Percentiles rank a stretch among this genome's conserved stretches.
phyloP scores from a whole-genome alignment of 1,140 invertebrate species.

The Andricus grossulariae region DNA sequence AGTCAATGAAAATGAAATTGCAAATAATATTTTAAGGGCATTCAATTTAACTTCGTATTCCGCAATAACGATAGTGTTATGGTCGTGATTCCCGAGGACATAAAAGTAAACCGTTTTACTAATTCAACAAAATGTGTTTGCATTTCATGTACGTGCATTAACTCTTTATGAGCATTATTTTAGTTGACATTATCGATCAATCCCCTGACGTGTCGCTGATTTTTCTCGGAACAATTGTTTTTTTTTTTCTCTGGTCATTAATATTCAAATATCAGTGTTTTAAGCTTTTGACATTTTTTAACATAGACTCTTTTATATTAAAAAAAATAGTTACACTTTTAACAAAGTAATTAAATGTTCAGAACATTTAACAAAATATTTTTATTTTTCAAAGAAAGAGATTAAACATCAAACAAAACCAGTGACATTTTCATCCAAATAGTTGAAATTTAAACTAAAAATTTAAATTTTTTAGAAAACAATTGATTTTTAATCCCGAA shows the following conservation, averaged over 20 bases:
- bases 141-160: slow-evolving; percentile 4
- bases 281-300: too few species aligned
- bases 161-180: slow-evolving; percentile 2
- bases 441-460: too few species aligned
- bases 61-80: background rate
- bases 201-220: background rate
- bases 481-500: too few species aligned
- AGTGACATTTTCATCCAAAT: too few species aligned
- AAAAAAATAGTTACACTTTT: too few species aligned
- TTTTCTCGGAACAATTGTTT: background rate
- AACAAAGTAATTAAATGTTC: too few species aligned
- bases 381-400: too few species aligned
- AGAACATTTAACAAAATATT: too few species aligned
- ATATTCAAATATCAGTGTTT: too few species aligned
- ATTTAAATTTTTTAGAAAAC: too few species aligned
- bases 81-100: background rate
- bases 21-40: background rate
- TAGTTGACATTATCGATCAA: slow-evolving; percentile 24
- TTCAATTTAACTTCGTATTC: background rate
- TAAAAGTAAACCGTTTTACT: background rate
- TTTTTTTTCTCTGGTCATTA: background rate
- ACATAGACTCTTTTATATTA: too few species aligned
- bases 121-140: slow-evolving; percentile 12
- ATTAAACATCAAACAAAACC: too few species aligned
- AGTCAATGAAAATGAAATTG: background rate